Evolutionary conservation across 1,140 invertebrate genomes (phyloP), one percentile per base, ranked within the genome.

Genomic region (Caerostris darwini): DNA sequence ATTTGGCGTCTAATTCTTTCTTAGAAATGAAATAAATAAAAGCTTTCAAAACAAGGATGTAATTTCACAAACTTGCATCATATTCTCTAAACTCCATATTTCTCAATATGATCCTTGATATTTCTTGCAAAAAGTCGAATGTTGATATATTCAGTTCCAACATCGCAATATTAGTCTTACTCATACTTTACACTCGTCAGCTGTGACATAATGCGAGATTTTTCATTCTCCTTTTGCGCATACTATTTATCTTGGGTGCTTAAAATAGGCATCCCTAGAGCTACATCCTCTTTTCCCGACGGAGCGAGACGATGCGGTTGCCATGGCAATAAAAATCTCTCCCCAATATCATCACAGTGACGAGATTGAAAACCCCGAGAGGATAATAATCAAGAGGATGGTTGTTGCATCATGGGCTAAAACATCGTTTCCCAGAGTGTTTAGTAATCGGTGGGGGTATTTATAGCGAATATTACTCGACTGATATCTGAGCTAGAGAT

Each of bases 251-350:
- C 61, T 88, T 88, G 61, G 86, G n/a, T 85, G 54, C 82, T 57
- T 58, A 85, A 85, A 85, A 85, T 85, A 85, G 57, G 6, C 54
- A 58, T 19, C 17, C 4, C 17, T 17, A 56, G 54, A n/a, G 14
- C 14, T 2, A 58, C 34, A 7, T 17, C 50, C 3, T 10, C 34
- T 77, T 34, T 34, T 10, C 82, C 12, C 82, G n/a, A 2, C 8
- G 59, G 34, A 19, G 58, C 57, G 58, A 56, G 58, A 7, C 64
- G 64, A 59, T 59, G 19, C 12, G 7, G 86, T 88, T 88, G 86
- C 57, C 17, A 88, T 88, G 59, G 86, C 86, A 88, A 88, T 88
- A 88, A 67, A 88, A 88, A 88, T 88, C 86, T 67, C 59, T 34
- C 34, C 34, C 10, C 0, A 53, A 88, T 88, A 88, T 67, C 19